Evolutionary conservation across 1,140 invertebrate genomes (phyloP), one percentile per base, ranked within the genome.

Genomic region (Eufriesea mexicana): DNA sequence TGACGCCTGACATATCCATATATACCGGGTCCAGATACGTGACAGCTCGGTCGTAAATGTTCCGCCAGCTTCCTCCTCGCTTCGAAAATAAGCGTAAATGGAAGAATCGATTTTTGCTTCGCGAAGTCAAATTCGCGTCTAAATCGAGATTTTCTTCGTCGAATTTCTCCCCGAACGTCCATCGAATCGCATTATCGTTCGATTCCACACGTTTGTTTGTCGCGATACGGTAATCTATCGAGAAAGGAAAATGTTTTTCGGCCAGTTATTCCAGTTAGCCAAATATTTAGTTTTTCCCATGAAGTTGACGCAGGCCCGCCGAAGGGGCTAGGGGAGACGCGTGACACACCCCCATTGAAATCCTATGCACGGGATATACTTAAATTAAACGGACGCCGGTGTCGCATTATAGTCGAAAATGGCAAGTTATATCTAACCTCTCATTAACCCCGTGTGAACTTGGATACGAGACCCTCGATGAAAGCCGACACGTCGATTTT

Each of bases 401-500:
- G 91, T 92, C 88, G 82, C 91, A 91, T 92, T 93, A 92, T 91
- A 76, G 77, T 74, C 55, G 72, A 85, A 89, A 91, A 92, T 91
- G 85, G 88, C 91, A 91, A 92, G 92, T 94, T 94, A 94, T 94
- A 94, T 91, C 92, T 94, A 94, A 94, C 94, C 94, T 93, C 90
- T 94, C 89, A 94, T 94, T 94, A 94, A 92, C 90, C 86, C 87
- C 92, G 92, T 94, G 93, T 91, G 93, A 94, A 94, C 91, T 83
- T 72, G 78, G 14, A 84, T 71, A 67, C 83, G 66, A 82, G 54
- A 68, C 67, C 64, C 72, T 62, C 77, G 70, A 62, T 88, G 88
- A 86, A 92, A 91, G 77, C 77, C 68, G 91, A 92, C 85, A 91
- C 87, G 77, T 71, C 86, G 86, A 90, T 91, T 91, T 86, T 84